phyloP scores from a whole-genome alignment of 2,113 vertebrate species.

The Cyanoderma ruficeps region DNA sequence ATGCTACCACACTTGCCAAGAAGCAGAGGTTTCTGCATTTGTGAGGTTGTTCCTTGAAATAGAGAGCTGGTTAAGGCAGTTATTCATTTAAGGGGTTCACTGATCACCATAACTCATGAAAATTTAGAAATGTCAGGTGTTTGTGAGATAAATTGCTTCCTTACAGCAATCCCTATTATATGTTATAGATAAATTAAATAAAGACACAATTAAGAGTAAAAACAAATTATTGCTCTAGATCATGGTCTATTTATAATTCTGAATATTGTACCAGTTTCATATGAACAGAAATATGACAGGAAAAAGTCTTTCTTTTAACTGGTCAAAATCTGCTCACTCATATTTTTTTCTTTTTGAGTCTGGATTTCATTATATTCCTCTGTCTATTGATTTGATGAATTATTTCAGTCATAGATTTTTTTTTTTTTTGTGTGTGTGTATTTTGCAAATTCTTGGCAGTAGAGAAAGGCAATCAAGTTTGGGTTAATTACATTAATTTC shows the following conservation, averaged over 20 bases:
- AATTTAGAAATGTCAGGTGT: constrained; percentile 24
- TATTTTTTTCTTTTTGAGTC: neutral
- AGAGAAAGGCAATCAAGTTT: neutral
- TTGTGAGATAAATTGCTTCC: constrained; percentile 2
- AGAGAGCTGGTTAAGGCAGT: neutral
- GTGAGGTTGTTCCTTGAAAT: neutral
- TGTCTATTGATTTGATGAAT: neutral
- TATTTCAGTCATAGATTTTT: neutral
- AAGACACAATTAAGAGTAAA: neutral
- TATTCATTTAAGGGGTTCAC: constrained; percentile 9
- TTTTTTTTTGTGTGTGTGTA: no score
- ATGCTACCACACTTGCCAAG: neutral
- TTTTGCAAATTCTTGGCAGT: neutral
- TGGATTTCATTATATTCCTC: neutral
- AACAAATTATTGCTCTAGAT: neutral
- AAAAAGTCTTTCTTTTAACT: neutral
- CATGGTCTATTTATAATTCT: neutral
- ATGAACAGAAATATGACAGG: neutral
- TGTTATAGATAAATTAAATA: constrained; percentile 1
- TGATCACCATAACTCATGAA: neutral
- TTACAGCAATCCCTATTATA: constrained; percentile 4
- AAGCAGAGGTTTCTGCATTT: constrained; percentile 14
- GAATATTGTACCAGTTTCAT: neutral
- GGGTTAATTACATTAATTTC: neutral
- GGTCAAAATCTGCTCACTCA: neutral